Conservation (phyloP, 2,888 invertebrate species). For the Pelosia muscerda region DNA sequence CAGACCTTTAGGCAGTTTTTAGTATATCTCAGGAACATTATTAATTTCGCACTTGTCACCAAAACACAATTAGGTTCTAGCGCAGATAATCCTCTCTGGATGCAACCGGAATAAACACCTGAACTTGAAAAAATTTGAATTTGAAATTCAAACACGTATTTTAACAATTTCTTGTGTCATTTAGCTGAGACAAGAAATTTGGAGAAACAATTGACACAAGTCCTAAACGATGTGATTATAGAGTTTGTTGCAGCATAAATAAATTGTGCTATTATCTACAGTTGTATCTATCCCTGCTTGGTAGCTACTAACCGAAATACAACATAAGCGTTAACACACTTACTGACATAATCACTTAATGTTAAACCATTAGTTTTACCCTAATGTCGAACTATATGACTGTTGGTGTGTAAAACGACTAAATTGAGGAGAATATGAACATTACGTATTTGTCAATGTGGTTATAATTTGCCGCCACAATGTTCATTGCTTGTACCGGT, state of each 20-base stretch:
- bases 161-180: neutral
- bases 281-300: constrained; percentile 12
- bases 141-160: neutral
- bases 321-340: constrained; percentile 32
- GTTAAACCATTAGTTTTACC: constrained; percentile 35
- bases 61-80: too few species aligned
- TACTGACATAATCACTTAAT: constrained; percentile 35
- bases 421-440: constrained; percentile 29
- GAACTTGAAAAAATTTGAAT: neutral
- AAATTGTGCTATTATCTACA: constrained; percentile 8
- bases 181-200: too few species aligned
- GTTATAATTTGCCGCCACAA: neutral
- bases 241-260: constrained; percentile 25
- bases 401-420: constrained; percentile 31
- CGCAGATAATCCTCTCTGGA: neutral
- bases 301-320: too few species aligned
- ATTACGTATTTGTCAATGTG: constrained; percentile 23
- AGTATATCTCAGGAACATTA: too few species aligned
- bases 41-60: too few species aligned
- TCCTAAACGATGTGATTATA: constrained; percentile 3
- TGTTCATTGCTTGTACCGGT: neutral
- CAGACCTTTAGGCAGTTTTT: neutral
- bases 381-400: constrained; percentile 36
- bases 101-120: neutral
- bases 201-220: constrained; percentile 14